A percentile compares a stretch with the other conserved stretches of the same genome.
Conservation (phyloP, 2,888 invertebrate genomes). For the Mimumesa dahlbomi region DNA sequence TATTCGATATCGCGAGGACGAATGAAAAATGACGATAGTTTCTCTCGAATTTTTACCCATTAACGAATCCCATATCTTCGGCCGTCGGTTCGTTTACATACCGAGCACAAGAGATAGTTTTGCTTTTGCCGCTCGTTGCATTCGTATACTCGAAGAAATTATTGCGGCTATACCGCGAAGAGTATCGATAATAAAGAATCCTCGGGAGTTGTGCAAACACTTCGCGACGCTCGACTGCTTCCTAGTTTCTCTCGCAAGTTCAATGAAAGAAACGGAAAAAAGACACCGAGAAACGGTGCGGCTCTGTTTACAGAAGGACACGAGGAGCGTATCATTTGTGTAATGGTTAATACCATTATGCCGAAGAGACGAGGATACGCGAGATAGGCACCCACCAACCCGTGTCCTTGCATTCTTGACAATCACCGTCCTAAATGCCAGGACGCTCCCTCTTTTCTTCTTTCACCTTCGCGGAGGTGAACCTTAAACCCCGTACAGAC, state of each 20-base stretch:
- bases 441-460: conserved; percentile 64
- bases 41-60: conserved; percentile 1
- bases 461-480: conserved; percentile 46
- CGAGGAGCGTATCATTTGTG: not conserved
- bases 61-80: not conserved
- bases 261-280: too few species aligned
- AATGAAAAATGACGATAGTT: conserved; percentile 1
- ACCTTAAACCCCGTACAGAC: conserved; percentile 33
- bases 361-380: conserved; percentile 16
- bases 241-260: conserved; percentile 64
- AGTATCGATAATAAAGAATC: conserved; percentile 20
- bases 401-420: conserved; percentile 70
- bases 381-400: conserved; percentile 30
- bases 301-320: conserved; percentile 1
- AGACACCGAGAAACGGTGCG: conserved; percentile 12
- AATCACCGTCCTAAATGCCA: conserved; percentile 69
- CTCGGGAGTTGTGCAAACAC: conserved; percentile 16
- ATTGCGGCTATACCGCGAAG: conserved; percentile 42
- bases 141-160: conserved; percentile 41
- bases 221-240: conserved; percentile 33
- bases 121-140: conserved; percentile 13
- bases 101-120: not conserved
- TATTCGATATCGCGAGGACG: not conserved
- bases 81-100: not conserved
- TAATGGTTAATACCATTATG: not conserved